These are phyloP conservation scores for Parazoanthus atlanticus DNA, from an alignment of 92 coral and sea anemone genomes.

Conservation along the genomic window DNA sequence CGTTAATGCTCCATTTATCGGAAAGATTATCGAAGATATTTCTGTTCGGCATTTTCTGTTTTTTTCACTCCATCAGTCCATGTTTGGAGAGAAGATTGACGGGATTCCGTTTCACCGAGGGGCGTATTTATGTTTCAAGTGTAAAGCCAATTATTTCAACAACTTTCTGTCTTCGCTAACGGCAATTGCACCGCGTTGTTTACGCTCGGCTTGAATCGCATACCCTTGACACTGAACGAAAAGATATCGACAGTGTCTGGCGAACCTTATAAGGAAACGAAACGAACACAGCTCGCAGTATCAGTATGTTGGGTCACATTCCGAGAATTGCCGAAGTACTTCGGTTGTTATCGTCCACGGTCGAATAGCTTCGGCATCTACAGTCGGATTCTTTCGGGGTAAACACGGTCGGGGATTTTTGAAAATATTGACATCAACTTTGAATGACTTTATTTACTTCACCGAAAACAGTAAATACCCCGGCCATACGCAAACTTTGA, in stretches of 20 bases:
- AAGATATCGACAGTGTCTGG: slow-evolving; percentile 17
- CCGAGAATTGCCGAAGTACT: slow-evolving; percentile 36
- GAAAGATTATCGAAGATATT: slow-evolving; percentile 23
- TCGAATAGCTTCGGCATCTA: slow-evolving; percentile 31
- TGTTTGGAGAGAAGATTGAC: slow-evolving; percentile 13
- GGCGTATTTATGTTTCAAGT: neutral
- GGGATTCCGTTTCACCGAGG: slow-evolving; percentile 15
- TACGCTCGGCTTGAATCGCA: slow-evolving; percentile 15
- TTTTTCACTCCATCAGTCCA: neutral
- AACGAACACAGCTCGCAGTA: neutral
- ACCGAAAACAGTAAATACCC: neutral
- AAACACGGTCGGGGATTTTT: neutral
- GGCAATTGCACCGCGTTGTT: neutral
- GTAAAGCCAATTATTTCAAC: neutral
- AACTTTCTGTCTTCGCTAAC: neutral
- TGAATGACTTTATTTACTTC: neutral
- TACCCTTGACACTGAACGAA: slow-evolving; percentile 1
- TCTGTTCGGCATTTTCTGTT: neutral
- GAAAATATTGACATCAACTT: neutral
- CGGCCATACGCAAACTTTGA: neutral
- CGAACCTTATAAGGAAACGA: slow-evolving; percentile 31
- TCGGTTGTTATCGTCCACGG: slow-evolving; percentile 26
- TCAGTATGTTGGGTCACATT: slow-evolving; percentile 35
- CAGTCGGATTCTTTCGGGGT: slow-evolving; percentile 21
- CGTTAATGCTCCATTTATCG: neutral